Evolutionary conservation across 2,888 invertebrate species (phyloP), one percentile per base, ranked within the genome.

Genomic region (Hartigia nigra): DNA sequence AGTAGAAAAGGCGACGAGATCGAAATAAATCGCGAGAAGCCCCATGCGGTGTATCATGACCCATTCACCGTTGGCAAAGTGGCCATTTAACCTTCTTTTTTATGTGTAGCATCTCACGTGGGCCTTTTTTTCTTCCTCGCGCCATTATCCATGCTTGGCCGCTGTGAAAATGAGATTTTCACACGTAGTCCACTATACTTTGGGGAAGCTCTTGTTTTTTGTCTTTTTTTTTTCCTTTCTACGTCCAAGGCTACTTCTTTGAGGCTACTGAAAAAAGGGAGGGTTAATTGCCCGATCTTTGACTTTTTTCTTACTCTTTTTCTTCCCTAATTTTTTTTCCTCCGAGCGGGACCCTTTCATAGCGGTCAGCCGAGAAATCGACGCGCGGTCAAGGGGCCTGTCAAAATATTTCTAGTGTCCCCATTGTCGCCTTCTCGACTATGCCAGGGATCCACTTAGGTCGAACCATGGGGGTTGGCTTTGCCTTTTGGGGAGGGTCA

Each of bases 101-200:
- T 75, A 31, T 31, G 12, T 23, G 31, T 31, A 32, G 23, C 55
- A 9, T 55, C 55, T 55, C 55, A 23, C 55, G 55, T 55, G 55
- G 23, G 9, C 23, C 9, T 78, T 75, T 31, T 37, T 69, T 69
- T 36, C 69, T 14, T 32, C 69, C 37, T 23, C 34, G 74, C 37
- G 69, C 81, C 81, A 87, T 88, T 88, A 87, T 89, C 84, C 86
- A 82, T 87, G 86, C 85, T 81, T 86, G 82, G 82, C 84, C 87
- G 86, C 87, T 87, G 90, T 87, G 89, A 89, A 79, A 90, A 89
- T 88, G 84, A 82, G 84, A 86, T 86, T 89, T 88, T 88, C 88
- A 87, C 86, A 86, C 87, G 88, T 85, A 85, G 23, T 9, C 55
- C 55, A 9, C 55, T 55, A 9, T 9, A 23, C 55, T 23, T 23